Conservation (phyloP, 2,797 vertebrate species). For the Intellagama lesueurii region DNA sequence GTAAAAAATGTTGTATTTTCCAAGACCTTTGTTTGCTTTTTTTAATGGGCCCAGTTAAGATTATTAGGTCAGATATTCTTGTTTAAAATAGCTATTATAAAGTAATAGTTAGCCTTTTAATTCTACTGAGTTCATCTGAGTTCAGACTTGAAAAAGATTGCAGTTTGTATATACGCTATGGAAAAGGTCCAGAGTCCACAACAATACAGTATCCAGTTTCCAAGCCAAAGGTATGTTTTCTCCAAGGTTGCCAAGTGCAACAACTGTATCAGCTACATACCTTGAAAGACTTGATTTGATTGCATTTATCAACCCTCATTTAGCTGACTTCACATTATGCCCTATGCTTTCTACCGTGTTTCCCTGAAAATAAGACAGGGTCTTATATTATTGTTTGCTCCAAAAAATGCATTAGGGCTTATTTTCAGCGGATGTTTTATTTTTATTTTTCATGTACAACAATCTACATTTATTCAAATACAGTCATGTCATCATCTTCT, state of each 20-base stretch:
- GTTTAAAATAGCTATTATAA: slow-evolving; percentile 12
- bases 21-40: slow-evolving; percentile 51
- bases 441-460: too few relatives aligned
- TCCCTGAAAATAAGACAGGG: too few relatives aligned
- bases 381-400: too few relatives aligned
- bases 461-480: too few relatives aligned
- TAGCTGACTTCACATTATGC: not conserved
- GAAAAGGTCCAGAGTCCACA: not conserved
- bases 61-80: slow-evolving; percentile 51
- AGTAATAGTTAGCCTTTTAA: not conserved
- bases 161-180: not conserved
- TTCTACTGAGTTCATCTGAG: not conserved
- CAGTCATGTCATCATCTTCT: too few relatives aligned
- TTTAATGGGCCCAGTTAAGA: slow-evolving; percentile 40
- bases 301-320: not conserved
- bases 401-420: too few relatives aligned
- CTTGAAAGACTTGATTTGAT: not conserved
- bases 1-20: slow-evolving; percentile 63
- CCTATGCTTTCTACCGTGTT: not conserved
- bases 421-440: too few relatives aligned
- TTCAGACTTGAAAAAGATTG: not conserved
- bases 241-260: too few relatives aligned
- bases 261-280: not conserved
- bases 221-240: not conserved
- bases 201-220: not conserved